Evolutionary conservation across 2,113 vertebrate species (phyloP).

Genomic region (Connochaetes taurinus): DNA sequence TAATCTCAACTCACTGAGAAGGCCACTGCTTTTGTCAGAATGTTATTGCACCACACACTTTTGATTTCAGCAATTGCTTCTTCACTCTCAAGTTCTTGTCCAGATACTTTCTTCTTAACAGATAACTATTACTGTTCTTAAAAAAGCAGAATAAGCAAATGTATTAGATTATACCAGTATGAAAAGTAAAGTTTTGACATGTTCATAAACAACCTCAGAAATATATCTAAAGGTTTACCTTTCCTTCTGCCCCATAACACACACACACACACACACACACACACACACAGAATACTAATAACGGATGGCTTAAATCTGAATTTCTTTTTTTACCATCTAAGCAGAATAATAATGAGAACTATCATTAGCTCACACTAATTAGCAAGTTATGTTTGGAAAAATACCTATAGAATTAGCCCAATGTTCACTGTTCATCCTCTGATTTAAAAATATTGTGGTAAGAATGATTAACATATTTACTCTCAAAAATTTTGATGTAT

Average conservation of each 20-base stretch:
- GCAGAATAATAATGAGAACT: background rate
- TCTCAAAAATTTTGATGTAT: background rate
- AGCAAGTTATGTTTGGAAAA: background rate
- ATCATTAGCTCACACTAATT: background rate
- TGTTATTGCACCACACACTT: background rate
- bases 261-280: background rate
- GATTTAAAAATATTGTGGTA: background rate
- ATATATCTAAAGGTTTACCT: background rate
- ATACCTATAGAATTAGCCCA: background rate
- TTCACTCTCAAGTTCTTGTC: background rate
- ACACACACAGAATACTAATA: background rate
- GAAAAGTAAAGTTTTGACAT: background rate
- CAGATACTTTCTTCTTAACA: background rate
- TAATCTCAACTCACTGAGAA: slow-evolving; percentile 28
- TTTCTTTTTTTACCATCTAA: background rate
- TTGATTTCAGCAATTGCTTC: background rate
- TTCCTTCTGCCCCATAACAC: background rate
- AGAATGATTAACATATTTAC: background rate
- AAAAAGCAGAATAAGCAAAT: background rate
- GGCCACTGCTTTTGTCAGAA: background rate
- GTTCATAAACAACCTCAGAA: background rate
- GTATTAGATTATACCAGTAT: background rate
- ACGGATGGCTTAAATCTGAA: background rate
- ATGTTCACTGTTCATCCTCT: background rate
- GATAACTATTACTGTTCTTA: background rate